These are phyloP conservation scores for Nomada ferruginata DNA, from an alignment of 2,888 invertebrate species.

Conservation along the genomic window DNA sequence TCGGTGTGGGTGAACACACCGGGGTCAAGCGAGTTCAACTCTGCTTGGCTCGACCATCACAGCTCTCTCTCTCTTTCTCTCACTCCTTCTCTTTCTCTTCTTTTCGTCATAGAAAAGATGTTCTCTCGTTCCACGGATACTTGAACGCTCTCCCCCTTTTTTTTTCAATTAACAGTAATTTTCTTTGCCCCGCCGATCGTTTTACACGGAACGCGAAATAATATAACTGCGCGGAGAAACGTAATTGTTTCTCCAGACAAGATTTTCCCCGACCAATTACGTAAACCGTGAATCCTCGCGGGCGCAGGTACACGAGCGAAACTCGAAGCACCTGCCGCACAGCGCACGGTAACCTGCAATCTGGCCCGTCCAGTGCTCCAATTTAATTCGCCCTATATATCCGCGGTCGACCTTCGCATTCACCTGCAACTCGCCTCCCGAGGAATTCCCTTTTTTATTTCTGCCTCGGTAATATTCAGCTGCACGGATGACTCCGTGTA, in stretches of 20 bases:
- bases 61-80: slow-evolving; percentile 58
- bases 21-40: slow-evolving; percentile 80
- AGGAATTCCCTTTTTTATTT: slow-evolving; percentile 40
- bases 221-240: background rate
- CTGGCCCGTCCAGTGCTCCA: slow-evolving; percentile 50
- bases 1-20: slow-evolving; percentile 80
- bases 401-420: slow-evolving; percentile 60
- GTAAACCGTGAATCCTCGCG: slow-evolving; percentile 27
- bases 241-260: slow-evolving; percentile 27
- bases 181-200: background rate
- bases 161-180: background rate
- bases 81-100: slow-evolving; percentile 49
- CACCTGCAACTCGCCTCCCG: slow-evolving; percentile 58
- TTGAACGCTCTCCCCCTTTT: background rate
- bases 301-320: slow-evolving; percentile 29
- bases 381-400: slow-evolving; percentile 66
- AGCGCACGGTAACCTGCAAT: slow-evolving; percentile 57
- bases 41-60: slow-evolving; percentile 71
- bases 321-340: slow-evolving; percentile 58
- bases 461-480: slow-evolving; percentile 50
- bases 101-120: slow-evolving; percentile 40
- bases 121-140: background rate
- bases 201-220: background rate
- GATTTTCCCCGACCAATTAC: slow-evolving; percentile 45
- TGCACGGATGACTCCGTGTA: slow-evolving; percentile 15